Evolutionary conservation across 2,113 vertebrate genomes (phyloP), one percentile per base, ranked within the genome.

Genomic region (Triplophysa rosa): DNA sequence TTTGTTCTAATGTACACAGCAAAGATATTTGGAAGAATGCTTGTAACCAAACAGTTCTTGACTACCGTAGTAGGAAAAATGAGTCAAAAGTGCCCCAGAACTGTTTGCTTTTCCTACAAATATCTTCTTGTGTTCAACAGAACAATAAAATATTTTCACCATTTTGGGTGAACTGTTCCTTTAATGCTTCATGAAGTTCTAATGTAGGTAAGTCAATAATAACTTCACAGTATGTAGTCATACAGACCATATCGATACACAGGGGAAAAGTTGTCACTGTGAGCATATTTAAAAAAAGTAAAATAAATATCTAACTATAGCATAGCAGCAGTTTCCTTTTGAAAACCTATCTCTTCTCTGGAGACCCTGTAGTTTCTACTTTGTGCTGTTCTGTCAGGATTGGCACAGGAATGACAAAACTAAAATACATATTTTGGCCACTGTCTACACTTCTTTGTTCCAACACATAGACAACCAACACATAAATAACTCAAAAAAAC

Each of bases 391-490:
- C 23, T 62, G 49, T 40, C 77, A 62, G 78, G 75, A 86, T 91
- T 94, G 92, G 92, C 91, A 93, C 91, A 90, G 87, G 89, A 83
- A 82, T 45, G 42, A 91, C 24, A 62, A 78, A 77, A 65, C 42
- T 59, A 24, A 74, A 83, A 61, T 52, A 68, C 80, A 87, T 82
- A 84, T 84, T 89, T 87, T 88, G 87, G 87, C 88, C 80, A 86
- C 88, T 81, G 83, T 86, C 63, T 63, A 88, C 87, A 80, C 89
- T 85, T 85, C 83, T 85, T 85, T 88, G 81, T 74, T 79, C 78
- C 49, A 85, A 87, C 79, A 86, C 86, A 89, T 87, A 66, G 87
- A 93, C 91, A 90, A 90, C 92, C 91, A 89, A 91, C 89, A 91
- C 80, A 88, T 87, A 88, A 86, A 90, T 88, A 89, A 88, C 89